A percentile compares a stretch with the other conserved stretches of the same genome.
phyloP scores from a whole-genome alignment of 2,113 vertebrate species.

The Anthoscopus minutus region DNA sequence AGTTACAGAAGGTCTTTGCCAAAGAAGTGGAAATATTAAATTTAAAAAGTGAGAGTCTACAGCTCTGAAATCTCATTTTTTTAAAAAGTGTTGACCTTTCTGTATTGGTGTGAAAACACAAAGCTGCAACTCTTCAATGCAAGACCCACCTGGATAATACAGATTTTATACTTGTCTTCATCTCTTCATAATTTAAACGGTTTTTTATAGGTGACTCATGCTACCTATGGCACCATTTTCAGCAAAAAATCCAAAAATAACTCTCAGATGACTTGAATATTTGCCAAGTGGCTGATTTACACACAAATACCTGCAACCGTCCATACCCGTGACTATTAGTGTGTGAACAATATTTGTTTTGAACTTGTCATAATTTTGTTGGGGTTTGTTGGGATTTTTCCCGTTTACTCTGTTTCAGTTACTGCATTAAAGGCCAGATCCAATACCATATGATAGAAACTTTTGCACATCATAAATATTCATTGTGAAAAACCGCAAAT shows the following conservation, averaged over 20 bases:
- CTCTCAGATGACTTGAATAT: neutral
- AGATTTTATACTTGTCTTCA: neutral
- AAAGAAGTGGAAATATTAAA: slow-evolving; percentile 18
- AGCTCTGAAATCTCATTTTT: neutral
- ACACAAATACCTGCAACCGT: neutral
- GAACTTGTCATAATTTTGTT: neutral
- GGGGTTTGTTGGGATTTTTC: accelerated
- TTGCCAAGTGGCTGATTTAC: neutral
- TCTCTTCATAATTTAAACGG: neutral
- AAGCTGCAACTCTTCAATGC: neutral
- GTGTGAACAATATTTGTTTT: neutral
- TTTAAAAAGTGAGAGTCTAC: neutral
- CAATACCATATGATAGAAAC: neutral
- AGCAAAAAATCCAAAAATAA: neutral
- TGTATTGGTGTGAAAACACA: neutral
- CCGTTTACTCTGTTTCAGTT: neutral
- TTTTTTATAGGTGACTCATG: neutral
- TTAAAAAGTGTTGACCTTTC: accelerated
- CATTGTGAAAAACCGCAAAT: neutral
- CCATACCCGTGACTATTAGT: neutral
- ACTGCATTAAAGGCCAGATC: neutral
- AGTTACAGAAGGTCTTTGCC: neutral
- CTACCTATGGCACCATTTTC: neutral
- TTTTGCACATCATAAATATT: slow-evolving; percentile 9
- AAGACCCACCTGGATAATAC: neutral